Evolutionary conservation across 1,140 invertebrate species (phyloP), one percentile per base, ranked within the genome.

Genomic region (Lordiphosa collinella): DNA sequence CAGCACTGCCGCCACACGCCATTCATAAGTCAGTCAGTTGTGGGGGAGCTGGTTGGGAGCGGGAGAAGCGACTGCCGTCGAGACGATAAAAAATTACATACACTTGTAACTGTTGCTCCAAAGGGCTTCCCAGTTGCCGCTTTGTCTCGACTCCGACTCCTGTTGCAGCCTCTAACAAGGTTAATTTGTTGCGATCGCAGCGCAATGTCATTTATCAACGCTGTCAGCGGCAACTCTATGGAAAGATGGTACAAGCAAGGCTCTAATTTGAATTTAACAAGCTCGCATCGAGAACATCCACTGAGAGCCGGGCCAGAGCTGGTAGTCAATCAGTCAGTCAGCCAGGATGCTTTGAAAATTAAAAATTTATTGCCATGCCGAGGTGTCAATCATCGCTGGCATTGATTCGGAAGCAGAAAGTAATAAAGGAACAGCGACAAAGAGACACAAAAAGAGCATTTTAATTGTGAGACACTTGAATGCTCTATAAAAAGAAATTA

Each of bases 241-340:
- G 46, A 40, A 41, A 51, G 35, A 52, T 40, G 37, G 22, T 31
- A 43, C 51, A 37, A 54, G 60, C 67, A 50, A 50, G 66, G 61
- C 68, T 84, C 78, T 84, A 84, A 84, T 84, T 84, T 84, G 78
- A 84, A 84, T 84, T 84, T 84, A 84, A 84, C 78, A 84, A 84
- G 78, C 79, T 65, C 12, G 13, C 47, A 58, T 64, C 4, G 12
- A 44, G 34, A 55, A 9, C 13, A 16, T 25, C 22, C 9, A 25
- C 22, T 34, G 12, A 32, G 25, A 12, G 25, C 63, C 47, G 35
- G 47, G 61, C 57, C 41, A 29, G 56, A 29, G 16, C 22, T 25
- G 40, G 47, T 31, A 29, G 14, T 13, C 40, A 22, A 38, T 51
- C 37, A 18, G 50, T 22, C 41, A 29, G 37, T 50, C 37, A 35